Conservation (phyloP, 2,797 vertebrate species). For the Brachymystax lenok region DNA sequence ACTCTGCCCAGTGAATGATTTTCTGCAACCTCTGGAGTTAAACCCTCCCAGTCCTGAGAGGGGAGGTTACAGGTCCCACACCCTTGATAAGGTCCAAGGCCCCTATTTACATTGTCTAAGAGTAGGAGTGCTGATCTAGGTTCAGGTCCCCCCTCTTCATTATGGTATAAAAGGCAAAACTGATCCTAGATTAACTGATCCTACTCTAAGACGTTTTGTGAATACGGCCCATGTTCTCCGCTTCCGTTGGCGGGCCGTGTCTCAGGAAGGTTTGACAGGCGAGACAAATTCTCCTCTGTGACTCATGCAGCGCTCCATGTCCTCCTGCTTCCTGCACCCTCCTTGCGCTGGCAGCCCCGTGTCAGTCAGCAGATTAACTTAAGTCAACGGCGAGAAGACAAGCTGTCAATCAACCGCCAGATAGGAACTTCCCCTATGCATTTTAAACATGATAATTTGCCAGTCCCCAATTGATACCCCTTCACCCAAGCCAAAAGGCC, state of each 20-base stretch:
- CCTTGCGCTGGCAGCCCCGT: background rate
- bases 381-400: constrained; percentile 25
- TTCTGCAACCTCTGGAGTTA: no score
- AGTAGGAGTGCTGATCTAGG: background rate
- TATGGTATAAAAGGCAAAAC: background rate
- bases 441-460: constrained; percentile 23
- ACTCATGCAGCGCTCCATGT: background rate
- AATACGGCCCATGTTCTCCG: no score
- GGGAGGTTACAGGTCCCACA: no score
- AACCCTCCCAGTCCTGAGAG: no score
- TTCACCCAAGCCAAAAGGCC: constrained; percentile 7
- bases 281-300: constrained; percentile 3
- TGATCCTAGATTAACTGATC: background rate
- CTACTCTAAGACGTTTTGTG: background rate
- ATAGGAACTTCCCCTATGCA: constrained; percentile 44
- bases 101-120: no score
- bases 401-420: constrained; percentile 35
- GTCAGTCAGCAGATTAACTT: constrained; percentile 29
- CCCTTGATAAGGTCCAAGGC: no score
- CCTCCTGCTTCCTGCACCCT: constrained; percentile 1
- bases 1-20: no score
- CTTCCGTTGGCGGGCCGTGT: no score
- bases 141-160: background rate
- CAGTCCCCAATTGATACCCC: background rate
- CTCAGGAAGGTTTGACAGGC: background rate